Evolutionary conservation across 2,888 invertebrate species (phyloP).

Genomic region (Marronus borbonicus): DNA sequence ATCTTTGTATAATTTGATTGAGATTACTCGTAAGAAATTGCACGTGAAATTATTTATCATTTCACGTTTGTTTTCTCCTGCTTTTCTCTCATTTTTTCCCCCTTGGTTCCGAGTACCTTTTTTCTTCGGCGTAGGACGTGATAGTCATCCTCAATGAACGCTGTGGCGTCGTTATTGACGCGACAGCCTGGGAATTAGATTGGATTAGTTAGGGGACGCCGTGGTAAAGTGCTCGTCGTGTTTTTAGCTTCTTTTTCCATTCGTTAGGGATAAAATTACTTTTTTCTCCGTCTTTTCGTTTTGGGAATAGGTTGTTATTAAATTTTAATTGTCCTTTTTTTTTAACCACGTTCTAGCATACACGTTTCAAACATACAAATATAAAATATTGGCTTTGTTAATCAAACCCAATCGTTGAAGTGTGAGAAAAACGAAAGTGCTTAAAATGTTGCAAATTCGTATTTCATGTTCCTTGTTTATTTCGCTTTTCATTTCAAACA

Average conservation of each 20-base stretch:
- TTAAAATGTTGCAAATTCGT: too few relatives aligned
- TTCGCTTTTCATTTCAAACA: too few relatives aligned
- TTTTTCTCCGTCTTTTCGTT: too few relatives aligned
- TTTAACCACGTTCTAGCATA: too few relatives aligned
- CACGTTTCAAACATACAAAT: too few relatives aligned
- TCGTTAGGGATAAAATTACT: too few relatives aligned
- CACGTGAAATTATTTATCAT: conserved; percentile 47
- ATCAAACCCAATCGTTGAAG: too few relatives aligned
- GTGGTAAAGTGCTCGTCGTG: background rate
- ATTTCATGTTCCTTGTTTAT: too few relatives aligned
- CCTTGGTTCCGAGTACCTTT: conserved; percentile 4
- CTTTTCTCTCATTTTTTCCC: background rate
- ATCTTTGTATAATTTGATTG: conserved; percentile 18
- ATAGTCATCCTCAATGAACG: conserved; percentile 12
- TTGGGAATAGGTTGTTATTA: too few relatives aligned
- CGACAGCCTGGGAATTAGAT: conserved; percentile 29
- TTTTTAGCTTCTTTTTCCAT: background rate
- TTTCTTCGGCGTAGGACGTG: conserved; percentile 12
- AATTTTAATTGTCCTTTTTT: too few relatives aligned
- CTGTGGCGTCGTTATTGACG: conserved; percentile 18
- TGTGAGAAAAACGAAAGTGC: too few relatives aligned
- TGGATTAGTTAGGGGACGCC: conserved; percentile 8
- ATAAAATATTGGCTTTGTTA: too few relatives aligned
- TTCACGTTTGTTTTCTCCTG: conserved; percentile 33
- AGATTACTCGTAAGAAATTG: conserved; percentile 46